These are phyloP conservation scores for Patiria pectinifera DNA, from an alignment of 53 echinoderm and acorn worm genomes.

Conservation along the genomic window DNA sequence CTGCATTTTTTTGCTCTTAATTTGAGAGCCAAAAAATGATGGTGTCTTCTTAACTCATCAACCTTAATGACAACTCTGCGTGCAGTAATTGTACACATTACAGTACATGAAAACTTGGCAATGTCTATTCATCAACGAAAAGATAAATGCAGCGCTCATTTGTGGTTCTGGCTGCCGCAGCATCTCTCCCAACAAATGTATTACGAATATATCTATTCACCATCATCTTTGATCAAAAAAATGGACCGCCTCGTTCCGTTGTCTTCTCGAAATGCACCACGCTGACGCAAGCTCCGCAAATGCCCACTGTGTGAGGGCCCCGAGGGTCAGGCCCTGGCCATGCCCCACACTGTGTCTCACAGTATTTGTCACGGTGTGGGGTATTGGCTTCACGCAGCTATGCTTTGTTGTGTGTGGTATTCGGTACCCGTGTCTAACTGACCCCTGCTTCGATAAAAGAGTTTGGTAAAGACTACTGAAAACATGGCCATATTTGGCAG, in stretches of 20 bases:
- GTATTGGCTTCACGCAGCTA: neutral
- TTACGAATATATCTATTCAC: too few species aligned
- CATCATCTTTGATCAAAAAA: too few species aligned
- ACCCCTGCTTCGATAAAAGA: neutral
- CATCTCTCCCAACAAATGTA: too few species aligned
- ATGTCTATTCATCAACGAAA: too few species aligned
- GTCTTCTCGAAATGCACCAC: neutral
- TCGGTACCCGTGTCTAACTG: neutral
- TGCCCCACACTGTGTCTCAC: constrained; percentile 59
- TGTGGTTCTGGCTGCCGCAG: too few species aligned
- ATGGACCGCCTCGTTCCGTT: neutral
- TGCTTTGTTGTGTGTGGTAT: constrained; percentile 40
- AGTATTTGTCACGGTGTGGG: constrained; percentile 12
- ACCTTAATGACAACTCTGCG: too few species aligned
- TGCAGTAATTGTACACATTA: too few species aligned
- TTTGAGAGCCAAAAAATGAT: too few species aligned
- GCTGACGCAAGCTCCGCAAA: neutral
- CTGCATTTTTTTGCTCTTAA: too few species aligned
- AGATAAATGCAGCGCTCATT: too few species aligned
- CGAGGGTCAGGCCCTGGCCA: constrained; percentile 20
- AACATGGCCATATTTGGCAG: constrained; percentile 34
- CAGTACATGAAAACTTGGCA: too few species aligned
- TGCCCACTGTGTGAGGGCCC: constrained; percentile 24
- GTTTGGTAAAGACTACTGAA: neutral
- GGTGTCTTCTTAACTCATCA: too few species aligned